These are phyloP conservation scores for Phoenicopterus ruber DNA, from an alignment of 2,113 vertebrate genomes.

Conservation along the genomic window DNA sequence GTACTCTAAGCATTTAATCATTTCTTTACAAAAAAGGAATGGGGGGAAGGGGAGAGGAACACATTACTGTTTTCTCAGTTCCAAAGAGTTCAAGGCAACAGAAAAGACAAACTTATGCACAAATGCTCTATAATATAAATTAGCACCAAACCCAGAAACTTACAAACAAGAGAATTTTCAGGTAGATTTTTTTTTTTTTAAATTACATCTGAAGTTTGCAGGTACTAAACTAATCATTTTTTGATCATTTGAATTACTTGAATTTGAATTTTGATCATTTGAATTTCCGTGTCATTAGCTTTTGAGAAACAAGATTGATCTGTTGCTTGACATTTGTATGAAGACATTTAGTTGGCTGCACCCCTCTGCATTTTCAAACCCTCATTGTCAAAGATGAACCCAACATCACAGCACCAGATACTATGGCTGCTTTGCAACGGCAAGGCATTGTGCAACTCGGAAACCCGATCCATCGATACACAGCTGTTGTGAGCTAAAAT, in stretches of 20 bases:
- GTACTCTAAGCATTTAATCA: slow-evolving; percentile 47
- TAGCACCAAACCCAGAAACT: neutral
- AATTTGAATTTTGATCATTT: neutral
- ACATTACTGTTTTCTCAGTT: slow-evolving; percentile 17
- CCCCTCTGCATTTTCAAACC: neutral
- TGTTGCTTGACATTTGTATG: neutral
- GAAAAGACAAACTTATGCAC: neutral
- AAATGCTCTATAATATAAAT: neutral
- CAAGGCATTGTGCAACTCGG: neutral
- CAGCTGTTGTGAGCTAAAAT: neutral
- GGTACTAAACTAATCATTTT: neutral
- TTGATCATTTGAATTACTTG: neutral
- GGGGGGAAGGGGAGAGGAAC: neutral
- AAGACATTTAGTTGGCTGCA: neutral
- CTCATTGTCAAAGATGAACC: neutral
- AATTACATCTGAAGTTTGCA: neutral
- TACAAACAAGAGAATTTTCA: neutral
- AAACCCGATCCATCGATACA: neutral
- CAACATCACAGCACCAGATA: neutral
- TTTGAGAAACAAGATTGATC: neutral
- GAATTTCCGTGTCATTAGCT: neutral
- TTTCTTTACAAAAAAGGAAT: slow-evolving; percentile 27
- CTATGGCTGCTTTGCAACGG: neutral
- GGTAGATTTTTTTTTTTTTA: neutral
- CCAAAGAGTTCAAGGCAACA: neutral